Evolutionary conservation across 2,797 vertebrate genomes (phyloP).

Genomic region (Argyrosomus regius): DNA sequence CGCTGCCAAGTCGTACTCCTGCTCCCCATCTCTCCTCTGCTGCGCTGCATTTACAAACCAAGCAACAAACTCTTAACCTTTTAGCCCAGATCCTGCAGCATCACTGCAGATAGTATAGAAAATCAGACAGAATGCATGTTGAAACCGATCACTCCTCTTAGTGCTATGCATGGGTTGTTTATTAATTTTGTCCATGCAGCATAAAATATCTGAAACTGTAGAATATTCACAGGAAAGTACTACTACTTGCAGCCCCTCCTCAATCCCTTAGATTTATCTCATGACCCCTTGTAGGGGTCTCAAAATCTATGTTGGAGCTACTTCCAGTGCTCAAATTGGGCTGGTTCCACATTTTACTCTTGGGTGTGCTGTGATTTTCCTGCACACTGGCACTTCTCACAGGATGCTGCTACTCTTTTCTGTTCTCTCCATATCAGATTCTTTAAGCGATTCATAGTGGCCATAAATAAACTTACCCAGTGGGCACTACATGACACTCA

Average conservation of each 20-base stretch:
- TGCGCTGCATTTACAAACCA: conserved; percentile 42
- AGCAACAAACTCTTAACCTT: conserved; percentile 24
- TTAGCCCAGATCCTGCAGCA: neutral
- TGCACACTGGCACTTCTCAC: too few species aligned
- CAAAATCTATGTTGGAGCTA: too few species aligned
- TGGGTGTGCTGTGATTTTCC: too few species aligned
- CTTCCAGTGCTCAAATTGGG: too few species aligned
- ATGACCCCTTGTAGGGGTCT: neutral
- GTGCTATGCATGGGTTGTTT: too few species aligned
- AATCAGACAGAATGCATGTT: conserved; percentile 1
- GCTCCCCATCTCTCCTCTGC: conserved; percentile 54
- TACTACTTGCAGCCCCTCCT: neutral
- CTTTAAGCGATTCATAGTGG: too few species aligned
- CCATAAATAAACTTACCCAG: too few species aligned
- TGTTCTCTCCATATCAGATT: too few species aligned
- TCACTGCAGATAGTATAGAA: neutral
- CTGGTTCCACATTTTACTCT: too few species aligned
- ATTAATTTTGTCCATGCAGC: neutral
- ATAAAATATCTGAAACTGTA: conserved; percentile 14
- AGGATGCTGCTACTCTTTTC: too few species aligned
- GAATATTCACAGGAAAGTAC: neutral
- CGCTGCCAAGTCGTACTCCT: conserved; percentile 68
- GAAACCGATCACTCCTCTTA: neutral
- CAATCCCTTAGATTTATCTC: neutral
- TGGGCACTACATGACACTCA: too few species aligned